Base-by-base conservation (phyloP, 2,888 invertebrate species). In the Heliconius cydno region DNA sequence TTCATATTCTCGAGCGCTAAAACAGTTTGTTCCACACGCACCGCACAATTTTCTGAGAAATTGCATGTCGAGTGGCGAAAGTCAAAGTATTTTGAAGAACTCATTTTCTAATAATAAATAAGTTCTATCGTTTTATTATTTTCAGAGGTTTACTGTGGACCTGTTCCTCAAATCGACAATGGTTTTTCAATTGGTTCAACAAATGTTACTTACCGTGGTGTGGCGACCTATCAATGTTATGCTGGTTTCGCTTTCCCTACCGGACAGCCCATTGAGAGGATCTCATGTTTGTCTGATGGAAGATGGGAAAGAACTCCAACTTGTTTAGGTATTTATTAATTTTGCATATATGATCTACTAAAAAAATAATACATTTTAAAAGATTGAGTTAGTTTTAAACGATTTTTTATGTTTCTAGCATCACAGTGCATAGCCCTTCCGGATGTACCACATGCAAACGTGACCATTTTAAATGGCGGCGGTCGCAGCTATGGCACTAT, bases 161-260 rank as follows among this genome's bases (percentile, higher is more conserved):
- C 99, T 38, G 99, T 99, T 73, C 99, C 99, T 78, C 99, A 99
- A 96, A 99, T 99, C 83, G 98, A 98, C 88, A 99, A 99, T 90
- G 99, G 99, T 73, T 99, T 99, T 92, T 99, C 99, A 4, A 98
- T 98, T 89, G 98, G 98, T 73, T 98, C 99, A 0, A 97, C 98
- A 6, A 99, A 99, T 91, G 99, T 99, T 12, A 99, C 99, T 1
- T 99, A 98, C 89, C 96, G 97, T 82, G 99, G 99, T 60, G 96
- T 98, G 84, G 99, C 99, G 78, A 98, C 98, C 90, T 99, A 99
- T 90, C 98, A 99, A 89, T 99, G 99, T 90, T 99, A 99, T 90
- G 98, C 99, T 77, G 99, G 98, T 68, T 99, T 99, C 89, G 98
- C 98, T 76, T 99, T 99, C 88, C 97, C 98, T 9, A 98, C 98